Evolutionary conservation across 2,888 invertebrate species (phyloP), one percentile per base, ranked within the genome.

Genomic region (Neria commutata): DNA sequence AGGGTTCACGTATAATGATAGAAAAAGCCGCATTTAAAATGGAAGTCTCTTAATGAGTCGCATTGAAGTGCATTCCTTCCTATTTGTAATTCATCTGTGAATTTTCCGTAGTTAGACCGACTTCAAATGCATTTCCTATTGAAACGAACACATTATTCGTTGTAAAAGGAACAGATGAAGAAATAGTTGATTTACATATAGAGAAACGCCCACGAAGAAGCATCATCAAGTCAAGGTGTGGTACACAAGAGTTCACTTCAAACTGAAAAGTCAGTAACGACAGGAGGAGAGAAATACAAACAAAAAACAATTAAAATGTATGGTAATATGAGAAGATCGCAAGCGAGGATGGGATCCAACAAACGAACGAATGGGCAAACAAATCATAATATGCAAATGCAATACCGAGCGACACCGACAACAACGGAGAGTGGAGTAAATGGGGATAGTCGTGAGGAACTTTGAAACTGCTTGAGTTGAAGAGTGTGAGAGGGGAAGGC

Each of bases 371-470:
- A 61, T 51, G 54, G 48, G 69, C 69, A 69, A 70, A 69, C 69
- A 75, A 72, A 71, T 72, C 71, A 73, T 69, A 75, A 69, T 65
- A 70, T 73, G 70, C 62, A 69, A 73, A 74, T 73, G 65, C 67
- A 64, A 62, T n/a, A n/a, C 29, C 21, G 37, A 47, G 40, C 16
- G 40, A 45, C 24, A 56, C 40, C 42, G 46, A 40, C 54, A 57
- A 48, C 56, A 33, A 57, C 37, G 57, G 52, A 33, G 17, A 57
- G 58, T 57, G 47, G 29, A 42, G 21, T 33, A 45, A 52, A 45
- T 50, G 10, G 17, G 10, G 21, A 17, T 3, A 33, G 54, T 46
- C 19, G 42, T 14, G 42, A 4, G 42, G 25, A 33, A 47, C 24
- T 17, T 11, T 33, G 52, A 53, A 58, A 54, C 51, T 45, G 52